Evolutionary conservation across 2,888 invertebrate species (phyloP).

Genomic region (Fabriciana adippe): DNA sequence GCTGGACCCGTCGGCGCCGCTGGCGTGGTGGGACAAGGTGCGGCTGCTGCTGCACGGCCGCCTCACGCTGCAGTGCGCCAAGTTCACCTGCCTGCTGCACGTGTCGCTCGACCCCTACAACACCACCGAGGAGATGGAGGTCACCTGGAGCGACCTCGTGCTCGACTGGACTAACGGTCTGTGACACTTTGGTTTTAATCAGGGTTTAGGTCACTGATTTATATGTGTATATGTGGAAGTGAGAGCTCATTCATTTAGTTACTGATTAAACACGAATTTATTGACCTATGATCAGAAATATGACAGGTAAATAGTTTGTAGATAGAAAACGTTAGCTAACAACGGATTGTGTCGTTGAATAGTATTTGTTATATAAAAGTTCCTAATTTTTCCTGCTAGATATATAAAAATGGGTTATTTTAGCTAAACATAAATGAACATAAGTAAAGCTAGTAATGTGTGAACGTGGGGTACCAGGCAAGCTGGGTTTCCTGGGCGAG

Average conservation of each 20-base stretch:
- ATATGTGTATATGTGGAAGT: background rate
- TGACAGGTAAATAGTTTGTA: no score
- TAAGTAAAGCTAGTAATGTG: no score
- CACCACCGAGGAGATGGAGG: conserved; percentile 99
- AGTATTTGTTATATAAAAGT: no score
- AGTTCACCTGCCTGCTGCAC: conserved; percentile 94
- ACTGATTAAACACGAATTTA: no score
- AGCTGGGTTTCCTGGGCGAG: conserved; percentile 95
- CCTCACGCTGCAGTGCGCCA: conserved; percentile 92
- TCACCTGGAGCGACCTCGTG: conserved; percentile 95
- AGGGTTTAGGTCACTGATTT: background rate
- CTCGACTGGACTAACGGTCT: conserved; percentile 97
- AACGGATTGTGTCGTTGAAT: no score
- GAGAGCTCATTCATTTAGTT: no score
- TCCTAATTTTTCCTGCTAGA: no score
- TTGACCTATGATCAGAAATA: no score
- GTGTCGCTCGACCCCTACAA: conserved; percentile 99
- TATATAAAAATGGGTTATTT: no score
- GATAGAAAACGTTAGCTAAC: no score
- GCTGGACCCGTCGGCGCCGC: conserved; percentile 94
- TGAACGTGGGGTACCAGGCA: conserved; percentile 73
- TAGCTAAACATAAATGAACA: no score
- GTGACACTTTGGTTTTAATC: conserved; percentile 3
- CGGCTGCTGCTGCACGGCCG: conserved; percentile 96
- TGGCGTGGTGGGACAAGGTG: conserved; percentile 99